Percentiles rank a stretch among this genome's conserved stretches.
phyloP scores from a whole-genome alignment of 2,797 vertebrate genomes.

The Tangara arthus region DNA sequence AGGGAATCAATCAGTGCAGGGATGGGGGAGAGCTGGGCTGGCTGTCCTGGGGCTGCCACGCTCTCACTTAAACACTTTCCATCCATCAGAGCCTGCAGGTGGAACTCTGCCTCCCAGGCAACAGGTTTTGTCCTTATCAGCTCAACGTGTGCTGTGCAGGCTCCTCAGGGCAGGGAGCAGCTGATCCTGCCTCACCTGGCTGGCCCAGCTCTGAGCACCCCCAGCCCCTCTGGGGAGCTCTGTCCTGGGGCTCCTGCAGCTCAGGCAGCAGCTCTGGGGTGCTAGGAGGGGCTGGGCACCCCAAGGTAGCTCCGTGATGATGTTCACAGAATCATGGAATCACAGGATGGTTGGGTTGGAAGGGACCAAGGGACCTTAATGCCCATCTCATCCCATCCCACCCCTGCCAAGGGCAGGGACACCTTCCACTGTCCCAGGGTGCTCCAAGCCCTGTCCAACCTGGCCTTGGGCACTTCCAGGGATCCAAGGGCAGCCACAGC shows the following conservation, averaged over 20 bases:
- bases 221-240: background rate
- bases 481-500: background rate
- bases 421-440: rapidly evolving
- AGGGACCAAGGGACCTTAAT: background rate
- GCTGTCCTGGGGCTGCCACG: background rate
- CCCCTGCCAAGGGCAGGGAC: background rate
- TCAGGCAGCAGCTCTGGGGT: background rate
- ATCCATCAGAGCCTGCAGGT: constrained; percentile 34
- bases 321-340: background rate
- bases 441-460: rapidly evolving
- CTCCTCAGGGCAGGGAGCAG: background rate
- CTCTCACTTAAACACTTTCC: constrained; percentile 30
- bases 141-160: background rate
- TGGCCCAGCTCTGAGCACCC: background rate
- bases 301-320: rapidly evolving
- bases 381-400: rapidly evolving
- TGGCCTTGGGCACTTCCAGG: background rate
- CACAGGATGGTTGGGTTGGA: background rate
- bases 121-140: constrained; percentile 15
- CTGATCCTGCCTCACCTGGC: background rate
- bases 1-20: constrained; percentile 51
- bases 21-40: constrained; percentile 31
- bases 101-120: constrained; percentile 6
- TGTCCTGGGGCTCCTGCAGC: background rate
- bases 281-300: background rate